Base-by-base conservation (phyloP, 2,113 vertebrate species). In the Corythornis vintsioides region DNA sequence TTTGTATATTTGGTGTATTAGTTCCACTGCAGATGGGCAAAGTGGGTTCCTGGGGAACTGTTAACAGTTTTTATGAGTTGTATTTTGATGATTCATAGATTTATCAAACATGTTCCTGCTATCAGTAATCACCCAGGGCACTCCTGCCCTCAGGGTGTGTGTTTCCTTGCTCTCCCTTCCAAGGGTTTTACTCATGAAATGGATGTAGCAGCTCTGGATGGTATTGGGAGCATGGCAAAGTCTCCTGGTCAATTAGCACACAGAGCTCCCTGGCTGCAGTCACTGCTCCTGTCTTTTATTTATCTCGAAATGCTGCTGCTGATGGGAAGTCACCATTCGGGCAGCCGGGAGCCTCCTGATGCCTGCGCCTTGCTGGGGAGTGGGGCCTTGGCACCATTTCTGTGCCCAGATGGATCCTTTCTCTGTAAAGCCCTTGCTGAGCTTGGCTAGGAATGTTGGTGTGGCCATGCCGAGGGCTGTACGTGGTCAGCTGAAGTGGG, bases 231-330 rank as follows among this genome's bases (percentile, higher is more conserved):
- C 21, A 65, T 19, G 42, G 15, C 6, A 3, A 70, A 21, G 28
- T 15, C 47, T 56, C 1, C 15, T 2, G 29, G n/a, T 18, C 33
- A 3, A 1, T 50, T 1, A 15, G 35, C 52, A 10, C 24, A n/a
- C n/a, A 10, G 11, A 19, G 33, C 31, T 47, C 35, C 3, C 15
- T 4, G 9, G 11, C 42, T 43, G 56, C 28, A 10, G 35, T 21
- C 45, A 31, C 55, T 47, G 26, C 1, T 31, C 11, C 65, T 38
- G 67, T 56, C 20, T 7, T 47, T 73, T 45, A 0, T 22, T 60
- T 35, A 13, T 26, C 8, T 17, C 55, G 40, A 24, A 83, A 28
- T 11, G 13, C 11, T 5, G 7, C 31, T 10, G 16, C 14, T 31
- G 64, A 10, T 1, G 1, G 7, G 31, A 13, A 22, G 4, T 26